phyloP scores from a whole-genome alignment of 1,140 invertebrate species.

The Meloidogyne floridensis region DNA sequence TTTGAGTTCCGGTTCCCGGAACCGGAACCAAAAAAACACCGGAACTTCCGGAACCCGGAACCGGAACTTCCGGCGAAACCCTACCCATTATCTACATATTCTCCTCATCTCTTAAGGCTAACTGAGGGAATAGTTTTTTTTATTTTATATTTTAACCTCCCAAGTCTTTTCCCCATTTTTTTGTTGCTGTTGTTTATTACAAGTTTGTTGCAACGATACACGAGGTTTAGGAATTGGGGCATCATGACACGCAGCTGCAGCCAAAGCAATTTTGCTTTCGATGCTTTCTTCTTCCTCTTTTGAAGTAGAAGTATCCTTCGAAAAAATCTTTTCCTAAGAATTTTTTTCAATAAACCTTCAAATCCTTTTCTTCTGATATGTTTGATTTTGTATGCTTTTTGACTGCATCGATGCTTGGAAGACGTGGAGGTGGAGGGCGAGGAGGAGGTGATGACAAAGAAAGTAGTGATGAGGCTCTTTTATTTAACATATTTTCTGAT shows the following conservation, averaged over 20 bases:
- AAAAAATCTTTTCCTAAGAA: not conserved
- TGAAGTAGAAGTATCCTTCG: not conserved
- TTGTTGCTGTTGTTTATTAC: not conserved
- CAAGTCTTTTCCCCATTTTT: not conserved
- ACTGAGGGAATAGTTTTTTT: too few species aligned
- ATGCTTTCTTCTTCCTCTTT: constrained; percentile 25
- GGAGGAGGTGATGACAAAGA: constrained; percentile 23
- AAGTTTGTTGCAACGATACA: not conserved
- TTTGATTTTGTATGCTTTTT: not conserved
- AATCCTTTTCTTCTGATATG: not conserved
- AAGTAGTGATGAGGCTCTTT: constrained; percentile 13
- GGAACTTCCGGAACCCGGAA: too few species aligned
- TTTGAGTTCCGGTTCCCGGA: too few species aligned
- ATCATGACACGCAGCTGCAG: constrained; percentile 26
- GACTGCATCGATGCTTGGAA: constrained; percentile 1
- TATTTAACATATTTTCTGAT: constrained; percentile 5
- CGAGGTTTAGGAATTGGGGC: constrained; percentile 24
- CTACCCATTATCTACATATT: too few species aligned
- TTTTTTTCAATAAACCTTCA: not conserved
- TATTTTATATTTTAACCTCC: not conserved
- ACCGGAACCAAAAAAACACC: too few species aligned
- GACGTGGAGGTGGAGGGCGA: constrained; percentile 25
- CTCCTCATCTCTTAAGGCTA: too few species aligned
- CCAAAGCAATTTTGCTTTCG: constrained; percentile 26
- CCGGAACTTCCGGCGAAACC: too few species aligned